phyloP scores from a whole-genome alignment of 2,888 invertebrate genomes.

The Arge pagana region DNA sequence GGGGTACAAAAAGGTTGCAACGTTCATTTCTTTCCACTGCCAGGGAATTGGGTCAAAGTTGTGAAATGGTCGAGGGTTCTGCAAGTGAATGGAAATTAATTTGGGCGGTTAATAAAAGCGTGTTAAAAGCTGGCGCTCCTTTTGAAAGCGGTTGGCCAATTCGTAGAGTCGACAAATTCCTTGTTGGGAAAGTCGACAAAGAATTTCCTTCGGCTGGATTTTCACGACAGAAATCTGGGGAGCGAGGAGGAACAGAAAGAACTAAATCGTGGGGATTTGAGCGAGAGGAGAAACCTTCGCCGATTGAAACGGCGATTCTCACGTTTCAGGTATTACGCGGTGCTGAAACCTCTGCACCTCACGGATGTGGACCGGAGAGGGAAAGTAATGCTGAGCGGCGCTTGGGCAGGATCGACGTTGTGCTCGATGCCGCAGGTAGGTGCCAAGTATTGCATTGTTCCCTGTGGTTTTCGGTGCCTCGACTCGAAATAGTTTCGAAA shows the following conservation, averaged over 20 bases:
- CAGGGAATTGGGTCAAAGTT: no score
- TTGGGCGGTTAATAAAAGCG: no score
- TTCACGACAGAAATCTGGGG: no score
- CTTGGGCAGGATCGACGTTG: slow-evolving; percentile 80
- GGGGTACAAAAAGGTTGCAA: no score
- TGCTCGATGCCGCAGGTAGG: slow-evolving; percentile 87
- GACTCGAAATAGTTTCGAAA: neutral
- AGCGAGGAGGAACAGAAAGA: neutral
- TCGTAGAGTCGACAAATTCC: no score
- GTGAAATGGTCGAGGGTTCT: no score
- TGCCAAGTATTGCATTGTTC: neutral
- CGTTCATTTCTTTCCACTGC: no score
- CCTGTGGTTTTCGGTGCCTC: neutral
- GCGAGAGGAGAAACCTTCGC: slow-evolving; percentile 8
- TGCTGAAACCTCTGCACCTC: slow-evolving; percentile 78
- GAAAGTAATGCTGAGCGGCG: slow-evolving; percentile 74
- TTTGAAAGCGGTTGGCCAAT: no score
- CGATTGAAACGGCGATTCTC: neutral
- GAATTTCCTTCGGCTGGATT: no score
- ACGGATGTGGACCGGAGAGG: slow-evolving; percentile 76
- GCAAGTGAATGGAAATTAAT: no score
- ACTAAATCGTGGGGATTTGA: slow-evolving; percentile 3
- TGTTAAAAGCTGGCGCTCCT: no score
- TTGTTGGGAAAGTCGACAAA: no score
- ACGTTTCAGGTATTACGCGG: slow-evolving; percentile 77